These are phyloP conservation scores for Leucania comma DNA, from an alignment of 2,888 invertebrate genomes.

Conservation along the genomic window DNA sequence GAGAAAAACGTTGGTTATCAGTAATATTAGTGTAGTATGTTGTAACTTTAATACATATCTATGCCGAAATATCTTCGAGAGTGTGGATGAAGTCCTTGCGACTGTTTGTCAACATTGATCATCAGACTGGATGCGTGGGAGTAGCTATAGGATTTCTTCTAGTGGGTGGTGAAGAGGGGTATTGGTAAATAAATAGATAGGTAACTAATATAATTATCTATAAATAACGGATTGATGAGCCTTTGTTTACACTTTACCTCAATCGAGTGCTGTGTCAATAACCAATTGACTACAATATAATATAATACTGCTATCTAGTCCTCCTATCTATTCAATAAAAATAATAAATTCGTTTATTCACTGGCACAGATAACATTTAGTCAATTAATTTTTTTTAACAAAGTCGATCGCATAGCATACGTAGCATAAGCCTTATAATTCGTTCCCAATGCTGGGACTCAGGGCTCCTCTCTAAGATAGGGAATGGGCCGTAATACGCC, in stretches of 20 bases:
- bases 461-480: too few relatives aligned
- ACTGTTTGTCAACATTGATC: conserved; percentile 17
- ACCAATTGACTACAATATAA: too few relatives aligned
- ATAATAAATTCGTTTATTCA: not conserved
- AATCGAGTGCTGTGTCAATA: too few relatives aligned
- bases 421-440: too few relatives aligned
- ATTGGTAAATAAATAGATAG: not conserved
- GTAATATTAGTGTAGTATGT: conserved; percentile 12
- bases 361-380: too few relatives aligned
- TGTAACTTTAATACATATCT: conserved; percentile 13
- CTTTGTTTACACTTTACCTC: too few relatives aligned
- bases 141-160: conserved; percentile 12
- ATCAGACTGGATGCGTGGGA: conserved; percentile 23
- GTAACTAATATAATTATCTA: not conserved
- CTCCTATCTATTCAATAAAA: too few relatives aligned
- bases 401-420: too few relatives aligned
- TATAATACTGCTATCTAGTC: too few relatives aligned
- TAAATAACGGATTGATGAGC: not conserved
- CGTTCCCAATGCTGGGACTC: too few relatives aligned
- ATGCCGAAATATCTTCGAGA: conserved; percentile 23
- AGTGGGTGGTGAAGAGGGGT: conserved; percentile 1
- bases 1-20: conserved; percentile 1
- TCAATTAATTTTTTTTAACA: too few relatives aligned
- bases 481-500: too few relatives aligned
- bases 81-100: conserved; percentile 12